Conservation (phyloP, 2,113 vertebrate species). For the Gambusia affinis region DNA sequence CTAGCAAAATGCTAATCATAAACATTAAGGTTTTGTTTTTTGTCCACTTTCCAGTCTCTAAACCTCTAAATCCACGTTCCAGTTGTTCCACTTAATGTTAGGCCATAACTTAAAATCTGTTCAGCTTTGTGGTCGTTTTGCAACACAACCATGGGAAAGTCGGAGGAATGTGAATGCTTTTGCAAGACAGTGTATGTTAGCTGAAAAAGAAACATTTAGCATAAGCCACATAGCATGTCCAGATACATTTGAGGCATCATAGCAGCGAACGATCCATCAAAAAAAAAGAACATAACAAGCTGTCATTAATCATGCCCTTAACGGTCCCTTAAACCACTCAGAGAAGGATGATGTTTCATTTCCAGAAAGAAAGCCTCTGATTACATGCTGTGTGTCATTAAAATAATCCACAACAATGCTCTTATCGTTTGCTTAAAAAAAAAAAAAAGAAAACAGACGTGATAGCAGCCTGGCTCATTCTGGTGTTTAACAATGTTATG, state of each 20-base stretch:
- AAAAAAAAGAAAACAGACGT: not conserved
- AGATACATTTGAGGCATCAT: not conserved
- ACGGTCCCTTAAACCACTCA: conserved; percentile 5
- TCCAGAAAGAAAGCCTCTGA: not conserved
- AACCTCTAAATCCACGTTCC: no score
- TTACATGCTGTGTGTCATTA: not conserved
- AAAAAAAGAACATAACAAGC: not conserved
- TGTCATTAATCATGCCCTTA: conserved; percentile 1
- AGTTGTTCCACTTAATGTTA: no score
- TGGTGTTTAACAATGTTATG: not conserved
- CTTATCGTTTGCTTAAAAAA: not conserved
- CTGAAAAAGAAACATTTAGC: not conserved
- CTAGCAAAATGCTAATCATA: no score
- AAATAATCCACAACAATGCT: conserved; percentile 6
- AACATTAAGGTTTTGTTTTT: no score
- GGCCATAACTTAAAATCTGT: no score
- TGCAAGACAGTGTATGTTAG: not conserved
- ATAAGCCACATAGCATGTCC: not conserved
- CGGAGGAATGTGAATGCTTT: not conserved
- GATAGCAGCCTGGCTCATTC: not conserved
- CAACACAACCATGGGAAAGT: not conserved
- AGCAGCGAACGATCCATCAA: conserved; percentile 9
- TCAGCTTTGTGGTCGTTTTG: no score
- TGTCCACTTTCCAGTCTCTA: no score
- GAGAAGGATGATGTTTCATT: conserved; percentile 10